phyloP scores from a whole-genome alignment of 2,888 invertebrate genomes.

The Ptycholaimellus sp. region DNA sequence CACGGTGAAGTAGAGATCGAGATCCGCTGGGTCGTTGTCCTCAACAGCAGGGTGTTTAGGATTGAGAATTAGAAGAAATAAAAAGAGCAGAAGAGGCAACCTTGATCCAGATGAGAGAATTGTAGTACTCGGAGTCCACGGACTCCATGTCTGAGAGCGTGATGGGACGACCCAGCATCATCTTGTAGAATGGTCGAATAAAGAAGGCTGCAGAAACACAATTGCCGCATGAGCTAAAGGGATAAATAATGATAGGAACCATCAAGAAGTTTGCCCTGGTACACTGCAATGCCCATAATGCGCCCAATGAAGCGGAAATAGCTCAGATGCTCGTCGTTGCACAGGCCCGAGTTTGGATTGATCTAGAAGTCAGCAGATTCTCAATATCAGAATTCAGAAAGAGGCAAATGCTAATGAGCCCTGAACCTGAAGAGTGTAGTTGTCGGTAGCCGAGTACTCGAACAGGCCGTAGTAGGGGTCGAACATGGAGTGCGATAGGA shows the following conservation, averaged over 20 bases:
- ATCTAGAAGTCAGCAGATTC: too few relatives aligned
- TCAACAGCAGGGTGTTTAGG: not conserved
- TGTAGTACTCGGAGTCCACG: slow-evolving; percentile 92
- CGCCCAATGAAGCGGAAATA: slow-evolving; percentile 97
- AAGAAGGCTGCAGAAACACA: too few relatives aligned
- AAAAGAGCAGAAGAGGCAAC: slow-evolving; percentile 46
- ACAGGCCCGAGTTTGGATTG: slow-evolving; percentile 84
- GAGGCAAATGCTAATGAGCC: too few relatives aligned
- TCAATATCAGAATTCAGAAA: too few relatives aligned
- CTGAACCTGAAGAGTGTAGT: slow-evolving; percentile 95
- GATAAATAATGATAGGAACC: too few relatives aligned
- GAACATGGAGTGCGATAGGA: slow-evolving; percentile 95
- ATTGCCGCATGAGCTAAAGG: too few relatives aligned
- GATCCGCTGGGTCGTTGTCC: slow-evolving; percentile 44
- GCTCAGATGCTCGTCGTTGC: slow-evolving; percentile 86
- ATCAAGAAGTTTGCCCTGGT: slow-evolving; percentile 87
- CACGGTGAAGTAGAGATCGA: slow-evolving; percentile 77
- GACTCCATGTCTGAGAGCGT: slow-evolving; percentile 93
- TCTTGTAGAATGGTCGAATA: slow-evolving; percentile 97
- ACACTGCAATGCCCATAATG: slow-evolving; percentile 94
- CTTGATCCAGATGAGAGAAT: slow-evolving; percentile 82
- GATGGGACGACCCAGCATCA: slow-evolving; percentile 87
- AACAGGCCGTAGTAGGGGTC: slow-evolving; percentile 98
- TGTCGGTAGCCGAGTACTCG: slow-evolving; percentile 96
- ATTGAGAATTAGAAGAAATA: too few relatives aligned